Evolutionary conservation across 2,888 invertebrate genomes (phyloP).

Genomic region (Trissoscelio sp.): DNA sequence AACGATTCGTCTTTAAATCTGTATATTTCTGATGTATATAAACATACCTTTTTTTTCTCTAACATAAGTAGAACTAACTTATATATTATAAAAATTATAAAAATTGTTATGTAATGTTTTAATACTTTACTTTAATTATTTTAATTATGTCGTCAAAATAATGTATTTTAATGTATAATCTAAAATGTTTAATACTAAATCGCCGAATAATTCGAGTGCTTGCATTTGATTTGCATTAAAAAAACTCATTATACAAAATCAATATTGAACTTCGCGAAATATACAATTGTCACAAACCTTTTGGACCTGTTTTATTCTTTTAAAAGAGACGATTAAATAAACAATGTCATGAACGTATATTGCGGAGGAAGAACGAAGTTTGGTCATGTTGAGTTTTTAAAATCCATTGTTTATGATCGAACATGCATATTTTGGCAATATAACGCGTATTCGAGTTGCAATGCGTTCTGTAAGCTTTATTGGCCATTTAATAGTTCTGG

Average conservation of each 20-base stretch:
- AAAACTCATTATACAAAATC: neutral
- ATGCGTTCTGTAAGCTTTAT: constrained; percentile 16
- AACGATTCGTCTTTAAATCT: too few species aligned
- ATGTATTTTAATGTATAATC: too few species aligned
- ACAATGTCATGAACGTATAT: neutral
- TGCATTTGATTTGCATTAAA: neutral
- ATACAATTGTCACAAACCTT: neutral
- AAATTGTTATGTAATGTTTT: too few species aligned
- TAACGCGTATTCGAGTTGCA: constrained; percentile 1
- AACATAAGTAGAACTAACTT: too few species aligned
- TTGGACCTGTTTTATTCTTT: neutral
- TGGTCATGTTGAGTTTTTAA: neutral
- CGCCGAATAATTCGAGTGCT: too few species aligned
- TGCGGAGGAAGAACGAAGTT: neutral
- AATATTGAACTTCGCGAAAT: neutral
- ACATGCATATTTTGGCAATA: constrained; percentile 19
- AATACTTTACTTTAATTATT: too few species aligned
- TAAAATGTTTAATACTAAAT: too few species aligned
- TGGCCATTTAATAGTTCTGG: constrained; percentile 5
- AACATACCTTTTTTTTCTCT: too few species aligned
- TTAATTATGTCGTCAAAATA: too few species aligned
- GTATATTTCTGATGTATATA: too few species aligned
- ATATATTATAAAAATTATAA: too few species aligned
- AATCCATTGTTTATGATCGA: constrained; percentile 20
- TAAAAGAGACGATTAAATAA: constrained; percentile 1